Percentiles rank a stretch among this genome's conserved stretches.
phyloP scores from a whole-genome alignment of 2,888 invertebrate genomes.

The Notodonta dromedarius region DNA sequence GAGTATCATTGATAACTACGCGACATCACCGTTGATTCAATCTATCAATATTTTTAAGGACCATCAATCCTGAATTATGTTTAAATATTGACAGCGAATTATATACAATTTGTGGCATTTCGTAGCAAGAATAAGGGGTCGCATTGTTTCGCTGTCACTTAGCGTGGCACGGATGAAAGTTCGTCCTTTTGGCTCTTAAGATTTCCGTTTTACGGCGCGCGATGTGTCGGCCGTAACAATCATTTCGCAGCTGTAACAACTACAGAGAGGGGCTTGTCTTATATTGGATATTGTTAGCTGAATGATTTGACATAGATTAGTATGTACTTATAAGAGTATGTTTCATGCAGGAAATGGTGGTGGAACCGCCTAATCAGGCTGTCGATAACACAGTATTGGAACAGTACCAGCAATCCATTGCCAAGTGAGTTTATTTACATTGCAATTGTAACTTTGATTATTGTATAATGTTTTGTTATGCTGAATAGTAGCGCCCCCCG shows the following conservation, averaged over 20 bases:
- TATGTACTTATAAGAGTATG: background rate
- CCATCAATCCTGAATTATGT: too few relatives aligned
- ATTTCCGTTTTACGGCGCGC: too few relatives aligned
- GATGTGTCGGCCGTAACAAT: background rate
- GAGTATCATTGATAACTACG: conserved; percentile 12
- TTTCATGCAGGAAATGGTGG: conserved; percentile 62
- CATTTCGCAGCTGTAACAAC: background rate
- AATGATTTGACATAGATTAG: too few relatives aligned
- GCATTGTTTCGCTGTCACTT: too few relatives aligned
- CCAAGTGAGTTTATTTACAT: conserved; percentile 86
- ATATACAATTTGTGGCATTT: too few relatives aligned
- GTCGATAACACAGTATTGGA: conserved; percentile 93
- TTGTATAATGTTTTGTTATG: too few relatives aligned
- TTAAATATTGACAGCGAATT: background rate
- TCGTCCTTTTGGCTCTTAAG: too few relatives aligned
- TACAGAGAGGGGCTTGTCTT: background rate
- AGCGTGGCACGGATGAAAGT: too few relatives aligned
- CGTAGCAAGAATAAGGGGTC: too few relatives aligned
- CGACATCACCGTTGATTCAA: background rate
- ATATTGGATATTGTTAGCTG: background rate
- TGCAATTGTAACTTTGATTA: too few relatives aligned
- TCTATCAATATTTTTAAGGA: too few relatives aligned
- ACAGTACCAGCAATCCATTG: conserved; percentile 91
- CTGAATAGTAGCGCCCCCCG: too few relatives aligned
- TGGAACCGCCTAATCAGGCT: conserved; percentile 61